Evolutionary conservation across 2,888 invertebrate genomes (phyloP), one percentile per base, ranked within the genome.

Genomic region (Cosmia trapezina): DNA sequence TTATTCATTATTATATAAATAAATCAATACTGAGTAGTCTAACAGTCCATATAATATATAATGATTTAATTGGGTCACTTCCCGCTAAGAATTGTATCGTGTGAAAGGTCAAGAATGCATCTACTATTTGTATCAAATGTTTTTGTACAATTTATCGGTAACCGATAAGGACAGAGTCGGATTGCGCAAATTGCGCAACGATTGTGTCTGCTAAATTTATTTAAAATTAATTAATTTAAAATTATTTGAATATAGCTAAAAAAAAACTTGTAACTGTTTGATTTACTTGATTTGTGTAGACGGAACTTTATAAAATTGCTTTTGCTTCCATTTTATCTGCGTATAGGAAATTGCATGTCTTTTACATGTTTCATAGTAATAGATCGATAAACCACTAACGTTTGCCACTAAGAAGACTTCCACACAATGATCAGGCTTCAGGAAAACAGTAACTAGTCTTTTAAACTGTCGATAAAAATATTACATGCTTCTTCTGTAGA

Each of bases 71-170:
- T 89, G 45, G 89, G 87, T 82, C 89, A 87, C 83, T 91, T 91
- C 89, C 89, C 84, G 81, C 83, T 88, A 80, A 83, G 41, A 77
- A 56, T 9, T 72, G 47, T 81, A 81, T 73, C 70, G 60, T 80
- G 73, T 76, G 80, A 87, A 85, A 88, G 90, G 88, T 88, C 88
- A 88, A 85, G 81, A 87, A 88, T 91, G 87, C 89, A 89, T 78
- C 79, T 60, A 56, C 12, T 43, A 54, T 77, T 76, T 72, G 57
- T 75, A 69, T 76, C 64, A 51, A 53, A 66, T 77, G 70, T 80
- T 78, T 78, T 80, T 78, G 70, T 70, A 71, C 12, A 54, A 75
- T 62, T 80, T 83, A 78, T 80, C 76, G 47, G 41, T 11, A 41
- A 45, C 37, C 49, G 73, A 77, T 80, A 83, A 70, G 33, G 12